phyloP scores from a whole-genome alignment of 2,797 vertebrate genomes.

The Sphaeramia orbicularis region DNA sequence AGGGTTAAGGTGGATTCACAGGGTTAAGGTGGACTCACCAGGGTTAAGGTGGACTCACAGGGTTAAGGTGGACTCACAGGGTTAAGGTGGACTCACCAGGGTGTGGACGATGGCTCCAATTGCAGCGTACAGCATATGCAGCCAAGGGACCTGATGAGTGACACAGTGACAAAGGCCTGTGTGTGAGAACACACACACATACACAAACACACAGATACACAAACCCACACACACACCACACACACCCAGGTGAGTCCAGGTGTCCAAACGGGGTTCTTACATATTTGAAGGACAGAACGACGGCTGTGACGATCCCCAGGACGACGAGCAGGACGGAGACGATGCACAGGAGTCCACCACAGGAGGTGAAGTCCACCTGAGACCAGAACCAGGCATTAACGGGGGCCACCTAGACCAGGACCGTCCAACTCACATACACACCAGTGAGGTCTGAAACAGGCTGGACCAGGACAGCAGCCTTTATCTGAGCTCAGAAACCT shows the following conservation, averaged over 20 bases:
- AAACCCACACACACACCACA: too few species aligned
- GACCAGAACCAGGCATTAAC: constrained; percentile 55
- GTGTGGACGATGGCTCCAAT: constrained; percentile 93
- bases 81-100: constrained; percentile 92
- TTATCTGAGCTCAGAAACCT: too few species aligned
- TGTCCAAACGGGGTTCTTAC: constrained; percentile 84
- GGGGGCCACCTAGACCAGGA: too few species aligned
- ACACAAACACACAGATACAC: constrained; percentile 35
- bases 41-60: too few species aligned
- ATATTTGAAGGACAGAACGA: constrained; percentile 93
- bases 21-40: too few species aligned
- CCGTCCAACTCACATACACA: too few species aligned
- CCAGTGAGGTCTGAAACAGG: too few species aligned
- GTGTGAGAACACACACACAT: too few species aligned
- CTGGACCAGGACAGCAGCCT: too few species aligned
- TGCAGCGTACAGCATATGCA: constrained; percentile 95
- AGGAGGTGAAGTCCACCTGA: constrained; percentile 98
- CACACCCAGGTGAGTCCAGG: too few species aligned
- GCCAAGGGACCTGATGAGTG: constrained; percentile 89
- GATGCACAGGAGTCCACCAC: constrained; percentile 91
- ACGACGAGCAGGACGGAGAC: constrained; percentile 90
- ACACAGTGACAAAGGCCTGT: constrained; percentile 57
- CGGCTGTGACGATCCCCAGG: constrained; percentile 89
- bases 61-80: constrained; percentile 85
- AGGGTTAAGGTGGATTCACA: too few species aligned